Evolutionary conservation across 2,113 vertebrate genomes (phyloP).

Genomic region (Salvelinus alpinus): DNA sequence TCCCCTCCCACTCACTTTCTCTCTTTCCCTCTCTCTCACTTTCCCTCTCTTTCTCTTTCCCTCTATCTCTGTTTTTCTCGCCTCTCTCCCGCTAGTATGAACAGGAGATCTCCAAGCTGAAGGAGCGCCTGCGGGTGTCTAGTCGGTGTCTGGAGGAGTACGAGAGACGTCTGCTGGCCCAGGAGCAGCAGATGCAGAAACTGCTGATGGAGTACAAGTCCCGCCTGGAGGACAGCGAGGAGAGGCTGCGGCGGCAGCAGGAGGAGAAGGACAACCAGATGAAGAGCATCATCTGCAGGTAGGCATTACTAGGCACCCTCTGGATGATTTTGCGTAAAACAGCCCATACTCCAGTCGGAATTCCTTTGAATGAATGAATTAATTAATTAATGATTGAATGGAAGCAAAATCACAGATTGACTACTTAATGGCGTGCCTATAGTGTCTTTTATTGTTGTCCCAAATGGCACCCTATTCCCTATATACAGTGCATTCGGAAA

Average conservation of each 20-base stretch:
- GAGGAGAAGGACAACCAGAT: constrained; percentile 96
- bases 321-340: too few relatives aligned
- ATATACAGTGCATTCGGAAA: too few relatives aligned
- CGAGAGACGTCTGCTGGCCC: constrained; percentile 86
- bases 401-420: too few relatives aligned
- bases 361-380: too few relatives aligned
- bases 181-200: constrained; percentile 95
- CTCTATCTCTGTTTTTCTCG: background rate
- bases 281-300: constrained; percentile 98
- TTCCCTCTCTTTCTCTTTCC: too few relatives aligned
- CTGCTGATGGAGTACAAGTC: constrained; percentile 87
- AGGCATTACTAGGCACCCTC: background rate
- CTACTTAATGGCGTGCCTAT: too few relatives aligned
- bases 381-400: too few relatives aligned
- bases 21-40: too few relatives aligned
- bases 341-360: too few relatives aligned
- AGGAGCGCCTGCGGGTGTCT: constrained; percentile 85
- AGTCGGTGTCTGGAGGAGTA: constrained; percentile 90
- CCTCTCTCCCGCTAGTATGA: constrained; percentile 78
- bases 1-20: background rate
- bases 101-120: constrained; percentile 88
- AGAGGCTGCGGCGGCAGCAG: constrained; percentile 86
- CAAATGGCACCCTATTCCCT: too few relatives aligned
- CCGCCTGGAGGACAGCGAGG: constrained; percentile 91
- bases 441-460: too few relatives aligned